phyloP scores from a whole-genome alignment of 2,888 invertebrate genomes.

The Amorpha juglandis region DNA sequence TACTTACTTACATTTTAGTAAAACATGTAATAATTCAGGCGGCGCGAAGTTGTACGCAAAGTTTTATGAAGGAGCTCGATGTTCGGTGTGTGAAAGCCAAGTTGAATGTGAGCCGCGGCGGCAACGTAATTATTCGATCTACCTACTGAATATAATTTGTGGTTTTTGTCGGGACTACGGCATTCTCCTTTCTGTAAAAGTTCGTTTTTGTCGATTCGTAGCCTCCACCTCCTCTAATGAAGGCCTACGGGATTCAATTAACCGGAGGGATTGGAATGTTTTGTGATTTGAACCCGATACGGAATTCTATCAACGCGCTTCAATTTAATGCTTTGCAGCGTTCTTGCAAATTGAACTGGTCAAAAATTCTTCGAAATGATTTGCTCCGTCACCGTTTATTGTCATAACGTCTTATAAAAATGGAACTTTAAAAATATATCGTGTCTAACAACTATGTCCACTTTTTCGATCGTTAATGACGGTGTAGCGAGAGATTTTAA shows the following conservation, averaged over 20 bases:
- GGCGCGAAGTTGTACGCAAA: constrained; percentile 59
- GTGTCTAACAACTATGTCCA: neutral
- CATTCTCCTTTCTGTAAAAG: constrained; percentile 69
- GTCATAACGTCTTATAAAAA: constrained; percentile 4
- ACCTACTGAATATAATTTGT: constrained; percentile 72
- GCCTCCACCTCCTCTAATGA: constrained; percentile 71
- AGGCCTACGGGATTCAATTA: constrained; percentile 82
- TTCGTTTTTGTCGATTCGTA: constrained; percentile 70
- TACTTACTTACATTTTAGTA: constrained; percentile 65
- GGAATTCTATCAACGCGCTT: constrained; percentile 71
- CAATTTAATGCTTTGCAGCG: constrained; percentile 60
- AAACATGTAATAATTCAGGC: constrained; percentile 72
- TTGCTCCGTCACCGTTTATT: constrained; percentile 1
- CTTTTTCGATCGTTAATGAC: neutral
- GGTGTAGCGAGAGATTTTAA: neutral
- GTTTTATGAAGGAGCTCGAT: constrained; percentile 64
- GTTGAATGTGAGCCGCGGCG: constrained; percentile 57
- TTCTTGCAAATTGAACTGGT: constrained; percentile 58
- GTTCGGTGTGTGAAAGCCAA: constrained; percentile 68
- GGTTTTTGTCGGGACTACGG: constrained; percentile 72
- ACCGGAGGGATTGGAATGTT: constrained; percentile 77
- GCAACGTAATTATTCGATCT: constrained; percentile 71
- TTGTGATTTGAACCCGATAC: constrained; percentile 75
- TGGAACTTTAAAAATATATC: neutral
- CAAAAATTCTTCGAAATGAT: constrained; percentile 42